Percentiles rank a stretch among this genome's conserved stretches.
Evolutionary conservation across 2,113 vertebrate species (phyloP).

Genomic region (Poeciliopsis occidentalis): DNA sequence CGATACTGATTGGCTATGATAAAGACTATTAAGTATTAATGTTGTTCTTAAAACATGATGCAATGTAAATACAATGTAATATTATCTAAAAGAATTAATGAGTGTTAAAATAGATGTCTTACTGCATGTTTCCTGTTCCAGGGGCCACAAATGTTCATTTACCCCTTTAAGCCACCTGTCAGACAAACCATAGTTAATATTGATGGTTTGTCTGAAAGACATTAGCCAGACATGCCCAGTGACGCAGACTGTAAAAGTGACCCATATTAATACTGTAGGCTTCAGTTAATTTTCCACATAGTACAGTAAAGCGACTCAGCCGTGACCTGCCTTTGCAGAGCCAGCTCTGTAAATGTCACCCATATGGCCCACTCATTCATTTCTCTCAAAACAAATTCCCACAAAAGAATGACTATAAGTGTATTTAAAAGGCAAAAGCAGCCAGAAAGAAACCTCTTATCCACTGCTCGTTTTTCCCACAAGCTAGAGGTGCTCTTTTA

Average conservation of each 20-base stretch:
- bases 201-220: slow-evolving; percentile 42
- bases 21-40: neutral
- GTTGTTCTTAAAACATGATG: neutral
- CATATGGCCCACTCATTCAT: slow-evolving; percentile 71
- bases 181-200: slow-evolving; percentile 47
- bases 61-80: neutral
- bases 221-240: slow-evolving; percentile 43
- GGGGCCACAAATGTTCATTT: neutral
- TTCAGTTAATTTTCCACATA: slow-evolving; percentile 69
- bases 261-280: slow-evolving; percentile 65
- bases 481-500: slow-evolving; percentile 81
- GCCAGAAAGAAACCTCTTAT: slow-evolving; percentile 72
- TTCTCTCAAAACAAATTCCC: slow-evolving; percentile 76
- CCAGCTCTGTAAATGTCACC: slow-evolving; percentile 75
- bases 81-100: neutral
- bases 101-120: neutral
- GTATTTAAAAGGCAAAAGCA: slow-evolving; percentile 80
- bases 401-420: slow-evolving; percentile 73
- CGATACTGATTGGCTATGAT: too few species aligned
- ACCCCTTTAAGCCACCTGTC: slow-evolving; percentile 39
- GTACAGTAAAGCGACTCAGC: slow-evolving; percentile 70
- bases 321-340: slow-evolving; percentile 62
- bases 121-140: neutral
- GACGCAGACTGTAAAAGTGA: slow-evolving; percentile 53
- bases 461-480: slow-evolving; percentile 65